Percentiles rank a stretch among this genome's conserved stretches.
These are phyloP conservation scores for Archocentrus centrarchus DNA, from an alignment of 2,113 vertebrate genomes.

Conservation along the genomic window DNA sequence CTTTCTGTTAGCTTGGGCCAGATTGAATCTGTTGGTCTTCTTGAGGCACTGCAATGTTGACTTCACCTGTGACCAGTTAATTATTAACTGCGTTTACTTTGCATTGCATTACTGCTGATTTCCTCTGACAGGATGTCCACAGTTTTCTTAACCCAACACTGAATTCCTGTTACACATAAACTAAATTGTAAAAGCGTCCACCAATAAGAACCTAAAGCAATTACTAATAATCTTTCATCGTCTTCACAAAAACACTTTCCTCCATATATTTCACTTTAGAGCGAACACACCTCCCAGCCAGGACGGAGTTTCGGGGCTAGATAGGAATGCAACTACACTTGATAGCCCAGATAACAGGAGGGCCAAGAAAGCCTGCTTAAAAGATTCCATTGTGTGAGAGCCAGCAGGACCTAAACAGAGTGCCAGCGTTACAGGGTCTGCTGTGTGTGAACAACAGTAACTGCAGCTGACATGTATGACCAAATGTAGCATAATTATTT, in stretches of 20 bases:
- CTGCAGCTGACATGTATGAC: constrained; percentile 51
- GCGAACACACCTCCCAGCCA: constrained; percentile 47
- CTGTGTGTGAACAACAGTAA: constrained; percentile 61
- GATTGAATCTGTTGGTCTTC: background rate
- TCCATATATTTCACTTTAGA: constrained; percentile 30
- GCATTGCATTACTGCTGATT: constrained; percentile 12
- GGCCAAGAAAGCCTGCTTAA: constrained; percentile 68
- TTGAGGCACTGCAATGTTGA: background rate
- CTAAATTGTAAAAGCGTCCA: background rate
- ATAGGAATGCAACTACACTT: constrained; percentile 81
- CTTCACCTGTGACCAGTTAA: constrained; percentile 49
- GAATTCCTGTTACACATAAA: background rate
- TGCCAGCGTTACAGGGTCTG: constrained; percentile 55
- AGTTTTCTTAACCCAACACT: background rate
- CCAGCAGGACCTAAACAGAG: constrained; percentile 51
- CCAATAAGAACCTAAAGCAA: background rate
- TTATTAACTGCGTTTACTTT: constrained; percentile 42
- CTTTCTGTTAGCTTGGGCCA: background rate
- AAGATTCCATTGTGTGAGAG: constrained; percentile 76
- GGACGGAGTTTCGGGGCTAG: constrained; percentile 71
- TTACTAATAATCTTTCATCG: background rate
- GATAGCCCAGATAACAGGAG: constrained; percentile 81
- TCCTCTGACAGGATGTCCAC: background rate
- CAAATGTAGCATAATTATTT: constrained; percentile 38
- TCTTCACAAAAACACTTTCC: background rate